These are phyloP conservation scores for Pteronura brasiliensis DNA, from an alignment of 2,113 vertebrate genomes.

Conservation along the genomic window DNA sequence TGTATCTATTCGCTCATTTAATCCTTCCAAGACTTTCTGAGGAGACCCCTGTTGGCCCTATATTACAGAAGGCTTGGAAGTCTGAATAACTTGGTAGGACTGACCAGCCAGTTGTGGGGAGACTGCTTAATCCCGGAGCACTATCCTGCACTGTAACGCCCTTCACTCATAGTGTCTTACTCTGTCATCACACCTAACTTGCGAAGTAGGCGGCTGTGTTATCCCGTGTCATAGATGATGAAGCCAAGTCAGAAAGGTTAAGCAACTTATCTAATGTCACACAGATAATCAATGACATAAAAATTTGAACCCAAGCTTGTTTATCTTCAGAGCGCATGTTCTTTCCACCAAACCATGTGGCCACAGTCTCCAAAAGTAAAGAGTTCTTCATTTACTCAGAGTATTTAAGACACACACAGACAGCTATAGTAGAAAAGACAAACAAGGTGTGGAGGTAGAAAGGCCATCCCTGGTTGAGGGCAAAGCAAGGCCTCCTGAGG, in stretches of 20 bases:
- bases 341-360: neutral
- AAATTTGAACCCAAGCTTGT: neutral
- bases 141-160: neutral
- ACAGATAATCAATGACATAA: neutral
- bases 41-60: neutral
- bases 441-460: neutral
- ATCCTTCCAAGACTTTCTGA: neutral
- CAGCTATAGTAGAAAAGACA: neutral
- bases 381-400: neutral
- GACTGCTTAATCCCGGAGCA: neutral
- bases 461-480: neutral
- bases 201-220: neutral
- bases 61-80: neutral
- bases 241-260: slow-evolving; percentile 24
- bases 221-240: neutral
- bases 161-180: neutral
- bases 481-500: neutral
- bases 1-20: neutral
- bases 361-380: neutral
- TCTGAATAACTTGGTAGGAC: neutral
- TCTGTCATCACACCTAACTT: neutral
- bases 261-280: neutral
- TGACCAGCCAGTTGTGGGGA: neutral
- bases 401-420: neutral
- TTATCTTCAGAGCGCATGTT: neutral